Evolutionary conservation across 2,797 vertebrate species (phyloP).

Genomic region (Tapera naevia): DNA sequence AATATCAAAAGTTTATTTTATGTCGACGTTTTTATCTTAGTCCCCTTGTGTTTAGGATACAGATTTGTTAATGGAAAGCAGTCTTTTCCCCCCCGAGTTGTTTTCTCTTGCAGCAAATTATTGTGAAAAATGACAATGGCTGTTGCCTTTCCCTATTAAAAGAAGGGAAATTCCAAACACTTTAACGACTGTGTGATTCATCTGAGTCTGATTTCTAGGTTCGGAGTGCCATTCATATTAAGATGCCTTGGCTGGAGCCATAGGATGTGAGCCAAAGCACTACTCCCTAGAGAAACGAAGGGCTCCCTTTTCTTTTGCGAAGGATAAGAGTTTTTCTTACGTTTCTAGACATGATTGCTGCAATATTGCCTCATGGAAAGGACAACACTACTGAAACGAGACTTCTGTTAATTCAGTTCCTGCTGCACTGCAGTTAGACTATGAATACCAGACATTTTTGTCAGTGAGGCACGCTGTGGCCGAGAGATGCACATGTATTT

Average conservation of each 20-base stretch:
- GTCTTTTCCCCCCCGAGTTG: neutral
- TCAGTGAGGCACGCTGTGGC: neutral
- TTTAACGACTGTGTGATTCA: constrained; percentile 19
- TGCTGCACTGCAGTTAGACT: neutral
- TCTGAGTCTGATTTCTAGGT: constrained; percentile 52
- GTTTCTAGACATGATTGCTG: neutral
- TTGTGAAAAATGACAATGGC: constrained; percentile 35
- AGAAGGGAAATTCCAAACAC: constrained; percentile 40
- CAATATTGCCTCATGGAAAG: neutral
- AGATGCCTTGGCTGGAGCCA: constrained; percentile 6
- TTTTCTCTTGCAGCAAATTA: constrained; percentile 29
- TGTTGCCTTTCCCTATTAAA: constrained; percentile 15
- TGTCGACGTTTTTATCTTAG: neutral
- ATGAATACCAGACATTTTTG: neutral
- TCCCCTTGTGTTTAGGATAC: neutral
- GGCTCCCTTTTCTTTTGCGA: neutral
- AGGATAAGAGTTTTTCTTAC: neutral
- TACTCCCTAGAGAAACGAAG: neutral
- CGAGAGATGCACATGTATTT: neutral
- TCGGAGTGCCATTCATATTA: constrained; percentile 21
- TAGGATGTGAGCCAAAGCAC: neutral
- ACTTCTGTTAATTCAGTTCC: neutral
- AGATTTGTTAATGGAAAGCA: constrained; percentile 44
- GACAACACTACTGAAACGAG: neutral
- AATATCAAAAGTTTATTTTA: neutral